Conservation (phyloP, 2,113 vertebrate genomes). For the Serilophus lunatus region DNA sequence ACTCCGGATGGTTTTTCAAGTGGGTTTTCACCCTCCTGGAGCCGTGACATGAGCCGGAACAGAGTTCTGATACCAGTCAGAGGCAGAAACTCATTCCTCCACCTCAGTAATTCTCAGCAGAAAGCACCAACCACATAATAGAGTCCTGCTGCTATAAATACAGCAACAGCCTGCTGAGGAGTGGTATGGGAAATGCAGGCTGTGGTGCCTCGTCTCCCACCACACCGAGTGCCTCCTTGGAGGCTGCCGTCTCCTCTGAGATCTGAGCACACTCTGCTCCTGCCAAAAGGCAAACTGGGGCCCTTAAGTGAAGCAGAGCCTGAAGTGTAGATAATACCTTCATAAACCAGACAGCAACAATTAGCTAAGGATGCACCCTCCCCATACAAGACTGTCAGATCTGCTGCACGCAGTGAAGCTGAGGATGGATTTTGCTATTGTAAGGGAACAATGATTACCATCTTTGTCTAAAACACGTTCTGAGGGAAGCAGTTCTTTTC, state of each 20-base stretch:
- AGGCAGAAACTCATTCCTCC: background rate
- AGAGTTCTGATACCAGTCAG: background rate
- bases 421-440: background rate
- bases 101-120: background rate
- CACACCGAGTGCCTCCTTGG: accelerated
- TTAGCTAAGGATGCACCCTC: background rate
- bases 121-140: background rate
- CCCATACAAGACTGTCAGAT: background rate
- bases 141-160: background rate
- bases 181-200: accelerated
- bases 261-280: background rate
- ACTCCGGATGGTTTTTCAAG: background rate
- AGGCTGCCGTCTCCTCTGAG: background rate
- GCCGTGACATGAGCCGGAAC: background rate
- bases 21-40: background rate
- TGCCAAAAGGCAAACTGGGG: background rate
- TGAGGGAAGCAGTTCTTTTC: background rate
- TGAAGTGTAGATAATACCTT: background rate
- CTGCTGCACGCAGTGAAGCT: accelerated
- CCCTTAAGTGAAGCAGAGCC: background rate
- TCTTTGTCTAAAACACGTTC: background rate
- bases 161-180: background rate
- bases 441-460: background rate
- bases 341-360: background rate
- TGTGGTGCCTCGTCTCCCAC: background rate